These are phyloP conservation scores for Leptobrachium leishanense DNA, from an alignment of 2,113 vertebrate genomes.

Conservation along the genomic window DNA sequence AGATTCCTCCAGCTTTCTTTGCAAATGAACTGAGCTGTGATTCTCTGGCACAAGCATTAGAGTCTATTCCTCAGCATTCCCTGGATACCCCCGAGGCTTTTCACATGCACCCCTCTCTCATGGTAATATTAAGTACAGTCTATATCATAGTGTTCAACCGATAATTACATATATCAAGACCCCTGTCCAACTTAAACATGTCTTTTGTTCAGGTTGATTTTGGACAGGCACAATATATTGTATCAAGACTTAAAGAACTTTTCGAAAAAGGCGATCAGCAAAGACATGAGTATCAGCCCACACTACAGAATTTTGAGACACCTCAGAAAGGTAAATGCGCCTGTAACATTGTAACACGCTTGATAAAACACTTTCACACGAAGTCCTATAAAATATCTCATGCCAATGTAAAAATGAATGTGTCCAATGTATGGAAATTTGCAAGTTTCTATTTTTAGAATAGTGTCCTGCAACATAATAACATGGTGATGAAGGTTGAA, in stretches of 20 bases:
- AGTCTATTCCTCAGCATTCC: slow-evolving; percentile 32
- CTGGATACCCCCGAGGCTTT: slow-evolving; percentile 42
- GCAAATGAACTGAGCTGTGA: not conserved
- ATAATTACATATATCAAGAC: not conserved
- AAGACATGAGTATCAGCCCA: not conserved
- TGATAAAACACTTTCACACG: too few relatives aligned
- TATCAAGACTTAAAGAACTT: slow-evolving; percentile 12
- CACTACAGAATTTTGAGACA: not conserved
- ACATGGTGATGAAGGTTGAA: too few relatives aligned
- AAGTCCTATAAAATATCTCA: too few relatives aligned
- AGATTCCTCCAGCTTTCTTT: slow-evolving; percentile 44
- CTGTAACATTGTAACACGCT: too few relatives aligned
- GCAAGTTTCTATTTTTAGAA: too few relatives aligned
- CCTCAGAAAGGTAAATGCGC: slow-evolving; percentile 12
- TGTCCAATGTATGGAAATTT: too few relatives aligned
- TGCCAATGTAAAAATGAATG: too few relatives aligned
- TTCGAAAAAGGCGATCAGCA: not conserved
- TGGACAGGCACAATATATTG: slow-evolving; percentile 25
- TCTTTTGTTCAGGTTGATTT: slow-evolving; percentile 18
- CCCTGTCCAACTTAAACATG: not conserved
- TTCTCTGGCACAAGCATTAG: slow-evolving; percentile 28
- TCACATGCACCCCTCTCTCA: slow-evolving; percentile 37
- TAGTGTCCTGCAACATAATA: too few relatives aligned
- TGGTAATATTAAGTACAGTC: slow-evolving; percentile 28
- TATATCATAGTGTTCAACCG: not conserved